phyloP scores from a whole-genome alignment of 1,140 invertebrate genomes.

The Platorchestia sp. region DNA sequence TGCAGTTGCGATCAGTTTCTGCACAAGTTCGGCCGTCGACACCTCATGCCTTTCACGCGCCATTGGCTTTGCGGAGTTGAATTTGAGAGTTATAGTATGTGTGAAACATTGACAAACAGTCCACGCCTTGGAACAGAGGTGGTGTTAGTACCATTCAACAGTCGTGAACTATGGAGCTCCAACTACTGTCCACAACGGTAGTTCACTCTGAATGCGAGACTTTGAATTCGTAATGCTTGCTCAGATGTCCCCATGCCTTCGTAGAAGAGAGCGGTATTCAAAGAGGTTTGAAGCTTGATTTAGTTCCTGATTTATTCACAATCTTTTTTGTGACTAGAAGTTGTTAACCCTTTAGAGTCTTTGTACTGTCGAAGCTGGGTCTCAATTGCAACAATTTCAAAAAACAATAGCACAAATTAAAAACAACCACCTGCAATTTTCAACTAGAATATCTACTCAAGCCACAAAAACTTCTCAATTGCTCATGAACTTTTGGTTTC shows the following conservation, averaged over 20 bases:
- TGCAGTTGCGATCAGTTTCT: neutral
- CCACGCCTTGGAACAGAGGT: neutral
- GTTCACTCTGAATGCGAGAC: neutral
- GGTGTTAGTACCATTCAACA: neutral
- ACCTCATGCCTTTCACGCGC: neutral
- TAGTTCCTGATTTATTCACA: neutral
- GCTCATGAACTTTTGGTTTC: neutral
- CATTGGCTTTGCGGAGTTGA: neutral
- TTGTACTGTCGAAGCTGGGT: neutral
- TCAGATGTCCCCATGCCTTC: neutral
- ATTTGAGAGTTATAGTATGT: neutral
- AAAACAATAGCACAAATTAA: too few relatives aligned
- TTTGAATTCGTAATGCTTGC: neutral
- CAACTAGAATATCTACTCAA: neutral
- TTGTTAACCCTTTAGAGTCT: too few relatives aligned
- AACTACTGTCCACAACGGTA: neutral
- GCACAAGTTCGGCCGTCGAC: neutral
- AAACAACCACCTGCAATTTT: neutral
- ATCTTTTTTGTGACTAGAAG: too few relatives aligned
- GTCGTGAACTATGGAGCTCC: neutral
- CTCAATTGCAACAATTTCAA: neutral
- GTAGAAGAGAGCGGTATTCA: neutral
- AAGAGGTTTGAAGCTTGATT: neutral
- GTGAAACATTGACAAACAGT: constrained; percentile 8
- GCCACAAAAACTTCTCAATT: neutral